Evolutionary conservation across 64 coral and sea anemone species (phyloP).

Genomic region (Anthopleura sola): DNA sequence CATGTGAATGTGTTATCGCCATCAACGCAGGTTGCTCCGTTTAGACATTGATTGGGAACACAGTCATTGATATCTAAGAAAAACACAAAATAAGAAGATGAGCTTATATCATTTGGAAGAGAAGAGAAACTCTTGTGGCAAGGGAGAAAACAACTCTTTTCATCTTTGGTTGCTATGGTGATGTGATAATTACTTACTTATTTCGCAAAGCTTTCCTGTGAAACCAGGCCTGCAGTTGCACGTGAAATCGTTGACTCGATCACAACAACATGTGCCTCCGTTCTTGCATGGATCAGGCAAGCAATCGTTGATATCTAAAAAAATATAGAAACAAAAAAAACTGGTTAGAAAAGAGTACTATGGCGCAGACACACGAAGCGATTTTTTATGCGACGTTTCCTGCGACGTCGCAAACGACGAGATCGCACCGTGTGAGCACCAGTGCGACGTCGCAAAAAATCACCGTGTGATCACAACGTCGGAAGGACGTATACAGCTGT

Average conservation of each 20-base stretch:
- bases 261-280: background rate
- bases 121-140: too few species aligned
- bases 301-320: conserved; percentile 24
- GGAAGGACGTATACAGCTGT: too few species aligned
- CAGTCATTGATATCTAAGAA: background rate
- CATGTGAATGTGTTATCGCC: background rate
- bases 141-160: too few species aligned
- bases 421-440: too few species aligned
- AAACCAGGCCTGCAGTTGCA: conserved; percentile 1
- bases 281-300: background rate
- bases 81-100: background rate
- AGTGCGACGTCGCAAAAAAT: too few species aligned
- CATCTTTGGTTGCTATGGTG: too few species aligned
- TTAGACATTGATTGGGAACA: background rate
- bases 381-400: too few species aligned
- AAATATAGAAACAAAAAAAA: background rate
- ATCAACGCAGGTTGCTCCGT: background rate
- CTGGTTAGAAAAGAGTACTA: background rate
- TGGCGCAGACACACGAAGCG: too few species aligned
- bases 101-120: too few species aligned
- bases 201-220: conserved; percentile 11
- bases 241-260: conserved; percentile 1
- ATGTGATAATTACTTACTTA: too few species aligned
- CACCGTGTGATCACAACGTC: too few species aligned
- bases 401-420: too few species aligned